Conservation (phyloP, 92 coral and sea anemone species). For the Epizoanthus ramosus region DNA sequence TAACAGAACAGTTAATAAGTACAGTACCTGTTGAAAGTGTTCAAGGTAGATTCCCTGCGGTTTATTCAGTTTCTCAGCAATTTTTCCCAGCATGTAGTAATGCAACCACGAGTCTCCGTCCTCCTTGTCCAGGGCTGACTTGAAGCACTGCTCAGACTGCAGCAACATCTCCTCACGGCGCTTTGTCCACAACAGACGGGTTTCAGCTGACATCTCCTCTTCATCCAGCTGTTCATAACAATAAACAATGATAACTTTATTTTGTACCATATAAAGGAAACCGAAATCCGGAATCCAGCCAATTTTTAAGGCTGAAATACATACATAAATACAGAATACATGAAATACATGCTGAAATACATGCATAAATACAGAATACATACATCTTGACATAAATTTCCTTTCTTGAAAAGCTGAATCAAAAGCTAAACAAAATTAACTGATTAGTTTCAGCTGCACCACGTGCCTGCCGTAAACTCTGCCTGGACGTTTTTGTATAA, state of each 20-base stretch:
- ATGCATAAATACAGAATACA: too few relatives aligned
- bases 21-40: conserved; percentile 81
- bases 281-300: background rate
- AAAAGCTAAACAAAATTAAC: too few relatives aligned
- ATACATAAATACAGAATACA: too few relatives aligned
- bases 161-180: conserved; percentile 91
- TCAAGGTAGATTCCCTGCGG: conserved; percentile 79
- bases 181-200: conserved; percentile 65
- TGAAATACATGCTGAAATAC: too few relatives aligned
- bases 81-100: conserved; percentile 97
- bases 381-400: too few relatives aligned
- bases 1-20: too few relatives aligned
- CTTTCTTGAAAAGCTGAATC: too few relatives aligned
- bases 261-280: background rate
- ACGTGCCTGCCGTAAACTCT: conserved; percentile 71
- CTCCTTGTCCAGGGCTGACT: conserved; percentile 90
- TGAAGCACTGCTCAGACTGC: conserved; percentile 89
- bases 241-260: background rate
- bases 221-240: conserved; percentile 62
- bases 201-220: conserved; percentile 83
- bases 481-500: too few relatives aligned
- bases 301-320: background rate
- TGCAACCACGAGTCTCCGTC: conserved; percentile 98
- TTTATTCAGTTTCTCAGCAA: conserved; percentile 86
- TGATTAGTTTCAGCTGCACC: too few relatives aligned